A percentile compares a stretch with the other conserved stretches of the same genome.
Evolutionary conservation across 2,113 vertebrate genomes (phyloP).

Genomic region (Actenoides lindsayi): DNA sequence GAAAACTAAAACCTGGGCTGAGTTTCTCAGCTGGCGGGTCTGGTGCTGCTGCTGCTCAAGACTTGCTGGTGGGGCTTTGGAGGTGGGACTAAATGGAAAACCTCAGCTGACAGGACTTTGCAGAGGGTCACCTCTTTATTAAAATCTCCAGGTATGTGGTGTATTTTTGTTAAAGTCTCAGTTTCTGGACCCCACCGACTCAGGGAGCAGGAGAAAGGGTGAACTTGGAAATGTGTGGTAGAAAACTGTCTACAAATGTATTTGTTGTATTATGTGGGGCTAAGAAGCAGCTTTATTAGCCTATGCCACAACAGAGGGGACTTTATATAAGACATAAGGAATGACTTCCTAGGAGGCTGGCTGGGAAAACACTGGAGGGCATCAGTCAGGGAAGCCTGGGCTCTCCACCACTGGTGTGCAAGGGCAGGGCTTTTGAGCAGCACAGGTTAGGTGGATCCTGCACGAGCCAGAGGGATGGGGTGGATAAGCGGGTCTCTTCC

Average conservation of each 20-base stretch:
- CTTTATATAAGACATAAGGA: not conserved
- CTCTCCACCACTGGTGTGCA: not conserved
- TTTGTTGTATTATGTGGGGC: not conserved
- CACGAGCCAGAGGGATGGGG: not conserved
- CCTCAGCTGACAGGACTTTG: not conserved
- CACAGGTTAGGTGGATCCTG: not conserved
- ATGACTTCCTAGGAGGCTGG: not conserved
- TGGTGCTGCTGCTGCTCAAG: not conserved
- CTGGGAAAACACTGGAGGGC: not conserved
- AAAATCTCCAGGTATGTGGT: not conserved
- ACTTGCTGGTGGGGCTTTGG: not conserved
- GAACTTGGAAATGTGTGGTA: not conserved
- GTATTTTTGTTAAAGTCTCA: not conserved
- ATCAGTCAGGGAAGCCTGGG: not conserved
- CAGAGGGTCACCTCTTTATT: not conserved
- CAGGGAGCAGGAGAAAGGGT: not conserved
- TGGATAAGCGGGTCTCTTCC: not conserved
- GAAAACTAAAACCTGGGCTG: not conserved
- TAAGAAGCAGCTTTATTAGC: not conserved
- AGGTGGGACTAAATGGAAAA: not conserved
- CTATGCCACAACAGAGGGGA: not conserved
- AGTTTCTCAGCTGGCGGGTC: not conserved
- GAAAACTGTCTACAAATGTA: not conserved
- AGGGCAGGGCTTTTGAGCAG: not conserved
- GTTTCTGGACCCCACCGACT: not conserved